Conservation (phyloP, 1,140 invertebrate species). For the Cecropterus lyciades region DNA sequence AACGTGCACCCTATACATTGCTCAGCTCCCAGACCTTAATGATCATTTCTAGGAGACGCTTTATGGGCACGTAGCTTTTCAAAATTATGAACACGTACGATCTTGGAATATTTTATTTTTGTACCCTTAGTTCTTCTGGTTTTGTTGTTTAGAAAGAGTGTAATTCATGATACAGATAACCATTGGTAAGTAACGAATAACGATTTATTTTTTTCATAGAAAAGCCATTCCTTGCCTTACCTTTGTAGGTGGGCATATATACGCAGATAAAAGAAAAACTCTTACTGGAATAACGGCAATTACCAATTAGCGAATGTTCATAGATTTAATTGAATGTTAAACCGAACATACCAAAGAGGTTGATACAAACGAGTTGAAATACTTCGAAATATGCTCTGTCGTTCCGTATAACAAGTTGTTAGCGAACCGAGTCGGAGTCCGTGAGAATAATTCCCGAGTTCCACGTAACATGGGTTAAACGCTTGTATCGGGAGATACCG, state of each 20-base stretch:
- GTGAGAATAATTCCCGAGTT: constrained; percentile 77
- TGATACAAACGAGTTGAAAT: constrained; percentile 21
- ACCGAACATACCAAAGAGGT: not conserved
- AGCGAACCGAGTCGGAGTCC: constrained; percentile 57
- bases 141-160: not conserved
- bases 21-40: constrained; percentile 37
- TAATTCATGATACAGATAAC: not conserved
- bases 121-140: not conserved
- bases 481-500: constrained; percentile 80
- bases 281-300: not conserved
- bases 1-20: constrained; percentile 49
- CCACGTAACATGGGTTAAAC: constrained; percentile 82
- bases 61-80: constrained; percentile 56
- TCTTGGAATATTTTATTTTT: constrained; percentile 14
- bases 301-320: not conserved
- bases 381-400: constrained; percentile 33
- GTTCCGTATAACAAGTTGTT: constrained; percentile 71
- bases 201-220: too few relatives aligned
- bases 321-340: constrained; percentile 15
- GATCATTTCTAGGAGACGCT: constrained; percentile 54
- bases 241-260: too few relatives aligned
- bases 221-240: too few relatives aligned
- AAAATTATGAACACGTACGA: constrained; percentile 50
- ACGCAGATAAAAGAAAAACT: too few relatives aligned
- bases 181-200: too few relatives aligned